Evolutionary conservation across 2,888 invertebrate genomes (phyloP).

Genomic region (Notodonta dromedarius): DNA sequence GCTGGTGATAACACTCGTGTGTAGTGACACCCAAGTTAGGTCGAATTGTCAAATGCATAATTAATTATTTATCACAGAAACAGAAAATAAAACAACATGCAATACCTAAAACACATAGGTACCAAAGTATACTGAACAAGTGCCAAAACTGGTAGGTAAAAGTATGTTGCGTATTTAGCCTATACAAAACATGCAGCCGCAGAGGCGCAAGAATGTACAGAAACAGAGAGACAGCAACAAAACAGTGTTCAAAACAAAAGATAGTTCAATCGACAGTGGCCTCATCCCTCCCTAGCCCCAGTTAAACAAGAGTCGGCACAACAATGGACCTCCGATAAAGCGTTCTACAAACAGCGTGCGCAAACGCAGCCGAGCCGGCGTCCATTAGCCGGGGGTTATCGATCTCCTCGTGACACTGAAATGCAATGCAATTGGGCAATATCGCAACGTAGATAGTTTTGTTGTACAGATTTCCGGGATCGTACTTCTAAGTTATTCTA

Average conservation of each 20-base stretch:
- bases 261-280: not conserved
- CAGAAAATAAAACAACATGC: not conserved
- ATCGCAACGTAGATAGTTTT: not conserved
- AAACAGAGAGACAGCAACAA: not conserved
- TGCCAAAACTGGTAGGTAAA: no score
- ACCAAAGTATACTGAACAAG: no score
- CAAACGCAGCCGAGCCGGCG: slow-evolving; percentile 7
- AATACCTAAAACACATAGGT: no score
- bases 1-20: no score
- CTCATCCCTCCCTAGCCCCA: slow-evolving; percentile 24
- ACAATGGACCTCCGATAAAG: slow-evolving; percentile 34
- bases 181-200: not conserved
- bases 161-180: no score
- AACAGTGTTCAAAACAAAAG: not conserved
- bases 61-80: no score
- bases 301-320: slow-evolving; percentile 30
- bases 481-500: not conserved
- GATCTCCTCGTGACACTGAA: slow-evolving; percentile 11
- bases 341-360: slow-evolving; percentile 9
- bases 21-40: no score
- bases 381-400: slow-evolving; percentile 9
- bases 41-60: no score
- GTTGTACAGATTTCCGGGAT: not conserved
- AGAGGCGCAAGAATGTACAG: not conserved
- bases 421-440: slow-evolving; percentile 5